Conservation (phyloP, 1,140 invertebrate species). For the Anoplophora glabripennis region DNA sequence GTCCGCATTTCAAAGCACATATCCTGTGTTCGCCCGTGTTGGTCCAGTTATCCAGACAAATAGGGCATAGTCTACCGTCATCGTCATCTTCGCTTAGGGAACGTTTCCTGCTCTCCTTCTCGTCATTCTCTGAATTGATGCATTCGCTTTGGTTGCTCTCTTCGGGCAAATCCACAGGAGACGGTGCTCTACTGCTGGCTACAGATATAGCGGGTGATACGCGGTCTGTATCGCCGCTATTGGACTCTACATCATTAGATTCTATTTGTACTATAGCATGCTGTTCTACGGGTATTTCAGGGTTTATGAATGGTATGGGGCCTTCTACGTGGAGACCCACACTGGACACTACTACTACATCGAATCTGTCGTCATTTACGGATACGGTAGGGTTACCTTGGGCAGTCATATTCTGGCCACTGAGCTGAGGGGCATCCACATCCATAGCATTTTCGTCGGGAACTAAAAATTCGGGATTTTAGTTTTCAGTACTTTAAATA, state of each 20-base stretch:
- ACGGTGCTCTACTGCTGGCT: not conserved
- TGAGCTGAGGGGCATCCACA: too few relatives aligned
- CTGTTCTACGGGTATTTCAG: constrained; percentile 2
- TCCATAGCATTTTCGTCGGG: too few relatives aligned
- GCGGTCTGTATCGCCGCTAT: not conserved
- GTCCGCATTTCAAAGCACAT: constrained; percentile 82
- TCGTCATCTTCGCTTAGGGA: constrained; percentile 38
- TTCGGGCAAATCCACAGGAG: not conserved
- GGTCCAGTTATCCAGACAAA: constrained; percentile 84
- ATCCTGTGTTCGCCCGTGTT: constrained; percentile 82
- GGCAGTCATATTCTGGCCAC: too few relatives aligned
- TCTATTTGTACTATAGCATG: constrained; percentile 1
- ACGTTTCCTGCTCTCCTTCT: not conserved
- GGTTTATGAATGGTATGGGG: constrained; percentile 5
- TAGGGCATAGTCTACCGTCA: constrained; percentile 73
- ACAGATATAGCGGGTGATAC: not conserved
- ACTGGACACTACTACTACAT: not conserved
- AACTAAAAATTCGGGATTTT: too few relatives aligned
- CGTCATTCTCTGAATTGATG: not conserved
- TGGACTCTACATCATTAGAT: not conserved
- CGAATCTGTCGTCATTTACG: not conserved
- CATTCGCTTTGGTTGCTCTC: constrained; percentile 1
- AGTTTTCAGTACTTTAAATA: too few relatives aligned
- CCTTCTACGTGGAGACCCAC: constrained; percentile 5
- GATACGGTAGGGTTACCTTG: too few relatives aligned